phyloP scores from a whole-genome alignment of 2,113 vertebrate species.

The Morphnarchus princeps region DNA sequence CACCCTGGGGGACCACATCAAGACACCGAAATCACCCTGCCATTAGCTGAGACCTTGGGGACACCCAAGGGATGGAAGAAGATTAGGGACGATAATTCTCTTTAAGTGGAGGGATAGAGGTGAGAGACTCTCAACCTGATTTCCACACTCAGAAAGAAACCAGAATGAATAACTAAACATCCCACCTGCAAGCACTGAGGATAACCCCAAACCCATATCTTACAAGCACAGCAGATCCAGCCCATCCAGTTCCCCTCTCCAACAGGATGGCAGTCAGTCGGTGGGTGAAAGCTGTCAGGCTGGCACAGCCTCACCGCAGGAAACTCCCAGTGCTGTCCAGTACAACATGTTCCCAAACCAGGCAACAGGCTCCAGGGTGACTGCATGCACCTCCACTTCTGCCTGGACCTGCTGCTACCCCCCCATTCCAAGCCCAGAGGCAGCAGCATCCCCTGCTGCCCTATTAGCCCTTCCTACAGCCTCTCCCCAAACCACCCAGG shows the following conservation, averaged over 20 bases:
- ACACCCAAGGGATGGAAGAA: background rate
- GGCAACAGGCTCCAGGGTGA: no score
- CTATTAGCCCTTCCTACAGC: rapidly evolving
- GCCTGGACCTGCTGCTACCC: background rate
- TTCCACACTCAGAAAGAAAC: background rate
- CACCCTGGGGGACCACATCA: background rate
- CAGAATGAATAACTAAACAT: background rate
- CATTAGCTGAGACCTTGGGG: background rate
- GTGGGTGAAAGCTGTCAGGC: background rate
- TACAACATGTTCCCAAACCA: background rate
- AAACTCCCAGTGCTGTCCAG: background rate
- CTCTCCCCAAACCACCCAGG: background rate
- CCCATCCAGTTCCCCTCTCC: background rate
- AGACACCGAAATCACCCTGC: background rate
- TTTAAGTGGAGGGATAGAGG: background rate
- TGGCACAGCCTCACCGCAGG: background rate
- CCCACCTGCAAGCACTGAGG: background rate
- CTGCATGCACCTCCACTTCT: background rate
- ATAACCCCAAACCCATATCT: background rate
- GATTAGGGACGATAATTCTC: background rate
- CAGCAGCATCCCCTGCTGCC: rapidly evolving
- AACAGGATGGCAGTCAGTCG: background rate
- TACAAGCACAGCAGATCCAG: background rate
- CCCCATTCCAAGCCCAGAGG: background rate
- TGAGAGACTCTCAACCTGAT: background rate